A percentile compares a stretch with the other conserved stretches of the same genome.
These are phyloP conservation scores for Takifugu flavidus DNA, from an alignment of 2,113 vertebrate genomes.

Conservation along the genomic window DNA sequence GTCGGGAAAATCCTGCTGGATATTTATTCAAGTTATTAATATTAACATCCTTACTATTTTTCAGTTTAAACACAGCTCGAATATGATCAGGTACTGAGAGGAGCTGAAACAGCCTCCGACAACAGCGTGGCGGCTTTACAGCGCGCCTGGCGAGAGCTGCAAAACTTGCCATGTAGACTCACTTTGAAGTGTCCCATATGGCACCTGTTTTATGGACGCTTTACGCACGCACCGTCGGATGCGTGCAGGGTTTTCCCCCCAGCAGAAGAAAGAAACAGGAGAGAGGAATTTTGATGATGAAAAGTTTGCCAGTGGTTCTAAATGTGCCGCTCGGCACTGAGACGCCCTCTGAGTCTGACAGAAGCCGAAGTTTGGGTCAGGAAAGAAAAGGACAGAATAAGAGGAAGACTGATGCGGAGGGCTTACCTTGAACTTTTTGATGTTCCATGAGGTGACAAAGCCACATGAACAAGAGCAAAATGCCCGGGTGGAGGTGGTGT, in stretches of 20 bases:
- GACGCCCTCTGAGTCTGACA: slow-evolving; percentile 35
- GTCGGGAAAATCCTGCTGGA: neutral
- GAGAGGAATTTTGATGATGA: slow-evolving; percentile 50
- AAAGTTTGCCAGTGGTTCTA: slow-evolving; percentile 52
- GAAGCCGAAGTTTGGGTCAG: slow-evolving; percentile 24
- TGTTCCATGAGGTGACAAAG: slow-evolving; percentile 93
- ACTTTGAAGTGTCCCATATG: slow-evolving; percentile 50
- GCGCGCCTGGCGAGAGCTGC: slow-evolving; percentile 31
- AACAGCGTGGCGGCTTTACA: slow-evolving; percentile 19
- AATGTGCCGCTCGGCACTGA: slow-evolving; percentile 9
- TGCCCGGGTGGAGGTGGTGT: slow-evolving; percentile 82
- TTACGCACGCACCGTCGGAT: slow-evolving; percentile 40
- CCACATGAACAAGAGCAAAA: slow-evolving; percentile 85
- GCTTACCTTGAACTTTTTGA: slow-evolving; percentile 95
- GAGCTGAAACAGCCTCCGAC: slow-evolving; percentile 21
- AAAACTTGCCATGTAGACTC: slow-evolving; percentile 51
- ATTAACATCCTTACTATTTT: slow-evolving; percentile 2
- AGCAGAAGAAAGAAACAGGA: slow-evolving; percentile 1
- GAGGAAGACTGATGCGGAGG: slow-evolving; percentile 19
- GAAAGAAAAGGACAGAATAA: slow-evolving; percentile 3
- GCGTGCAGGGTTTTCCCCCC: slow-evolving; percentile 9
- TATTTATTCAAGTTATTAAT: slow-evolving; percentile 24
- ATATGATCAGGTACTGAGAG: slow-evolving; percentile 27
- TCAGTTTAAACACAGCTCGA: neutral
- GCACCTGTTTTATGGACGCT: slow-evolving; percentile 65